Evolutionary conservation across 2,113 vertebrate genomes (phyloP), one percentile per base, ranked within the genome.

Genomic region (Reinhardtius hippoglossoides): DNA sequence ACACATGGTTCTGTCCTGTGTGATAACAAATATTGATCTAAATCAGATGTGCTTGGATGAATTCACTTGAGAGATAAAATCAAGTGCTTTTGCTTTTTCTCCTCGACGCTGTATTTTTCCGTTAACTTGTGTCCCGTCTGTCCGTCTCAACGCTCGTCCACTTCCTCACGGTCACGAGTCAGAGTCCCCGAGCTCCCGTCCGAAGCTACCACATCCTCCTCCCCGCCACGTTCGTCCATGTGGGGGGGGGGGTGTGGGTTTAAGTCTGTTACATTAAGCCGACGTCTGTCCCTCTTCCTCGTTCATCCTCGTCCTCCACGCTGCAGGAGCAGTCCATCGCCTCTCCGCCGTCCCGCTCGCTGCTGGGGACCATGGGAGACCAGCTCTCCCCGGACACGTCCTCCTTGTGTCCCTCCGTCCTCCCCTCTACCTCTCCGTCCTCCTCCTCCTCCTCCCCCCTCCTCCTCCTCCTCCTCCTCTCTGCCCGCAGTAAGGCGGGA

Each of bases 241-340:
- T n/a, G 70, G 54, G 31, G 31, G 31, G 31, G 24, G 24, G 37
- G 23, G 52, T n/a, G 27, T n/a, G 68, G 60, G 59, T 61, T 61
- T 21, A 16, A 18, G 18, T 27, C 9, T 20, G 37, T 70, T 62
- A 89, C 82, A 83, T 72, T 3, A 42, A 31, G 63, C 55, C 66
- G 2, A 16, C 21, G 23, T 35, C 37, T 15, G 68, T 58, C 54
- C 27, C 74, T 55, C 26, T 24, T 18, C 54, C 61, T 35, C 3
- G 21, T 20, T 52, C 57, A 59, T 88, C 83, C 62, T 82, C 73
- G 3, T 95, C 94, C 75, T 96, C 96, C 37, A 87, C 86, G 78
- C 92, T 94, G 85, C 93, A 94, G 44, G 95, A 96, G 88, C 96
- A 98, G 88, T 99, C 97, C 98, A 98, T 98, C 18, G 94, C 95